Base-by-base conservation (phyloP, 1,140 invertebrate genomes). In the Drusus annulatus region DNA sequence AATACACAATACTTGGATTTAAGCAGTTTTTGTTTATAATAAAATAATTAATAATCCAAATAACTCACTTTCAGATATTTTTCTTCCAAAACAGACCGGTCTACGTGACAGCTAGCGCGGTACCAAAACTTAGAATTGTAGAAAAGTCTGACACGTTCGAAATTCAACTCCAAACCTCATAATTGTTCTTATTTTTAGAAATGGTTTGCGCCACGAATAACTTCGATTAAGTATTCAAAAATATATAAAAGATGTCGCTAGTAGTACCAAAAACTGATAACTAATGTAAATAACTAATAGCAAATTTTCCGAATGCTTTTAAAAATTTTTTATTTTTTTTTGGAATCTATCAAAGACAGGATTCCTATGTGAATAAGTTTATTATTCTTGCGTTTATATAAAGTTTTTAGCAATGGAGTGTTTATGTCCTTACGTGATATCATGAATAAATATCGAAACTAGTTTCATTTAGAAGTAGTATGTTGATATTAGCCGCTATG, bases 61-160 rank as follows among this genome's bases (percentile, higher is more conserved):
- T 65, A 25, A 45, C 62, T 21, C n/a, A 36, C n/a, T 65, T n/a
- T 31, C 25, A 65, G 25, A 2, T 60, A 13, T 21, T 60, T 60
- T 17, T 21, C 19, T 60, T 60, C 25, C 58, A 60, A 60, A 60
- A 60, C 7, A 71, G 21, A 45, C 68, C 68, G 68, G 68, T 21
- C 21, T 23, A 71, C 45, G 68, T 71, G 68, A 71, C 68, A 71
- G 62, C 8, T n/a, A 21, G 16, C 8, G 10, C 17, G 19, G 17
- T 52, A 51, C 45, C 45, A 51, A 23, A 69, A 50, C 17, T 51
- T 23, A 31, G 4, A 71, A 28, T 54, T 71, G 23, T 28, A 2
- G 25, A 71, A 50, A 65, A 50, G n/a, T 16, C 15, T 71, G 45
- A 71, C 68, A 52, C 68, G 36, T 52, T 13, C 10, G 45, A 52